phyloP scores from a whole-genome alignment of 2,113 vertebrate genomes.

The Pristiophorus japonicus region DNA sequence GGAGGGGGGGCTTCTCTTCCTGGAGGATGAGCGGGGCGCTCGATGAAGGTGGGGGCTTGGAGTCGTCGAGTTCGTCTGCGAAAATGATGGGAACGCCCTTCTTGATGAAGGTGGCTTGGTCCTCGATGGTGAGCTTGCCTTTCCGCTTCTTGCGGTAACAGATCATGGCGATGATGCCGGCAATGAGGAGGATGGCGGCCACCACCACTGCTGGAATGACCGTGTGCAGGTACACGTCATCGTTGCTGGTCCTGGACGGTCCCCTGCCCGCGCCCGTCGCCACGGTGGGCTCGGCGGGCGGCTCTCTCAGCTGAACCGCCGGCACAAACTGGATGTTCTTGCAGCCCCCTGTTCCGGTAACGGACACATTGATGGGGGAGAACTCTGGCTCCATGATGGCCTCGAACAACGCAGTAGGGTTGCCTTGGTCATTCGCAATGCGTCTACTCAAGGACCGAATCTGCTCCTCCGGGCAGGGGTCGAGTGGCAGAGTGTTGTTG shows the following conservation, averaged over 20 bases:
- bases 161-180: constrained; percentile 89
- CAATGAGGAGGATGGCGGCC: constrained; percentile 84
- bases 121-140: constrained; percentile 90
- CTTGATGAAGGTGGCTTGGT: constrained; percentile 96
- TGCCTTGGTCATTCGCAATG: constrained; percentile 71
- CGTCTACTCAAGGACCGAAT: constrained; percentile 68
- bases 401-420: constrained; percentile 62
- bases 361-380: constrained; percentile 68
- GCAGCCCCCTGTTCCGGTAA: constrained; percentile 76
- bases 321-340: constrained; percentile 74
- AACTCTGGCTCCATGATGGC: constrained; percentile 84
- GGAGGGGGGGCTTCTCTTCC: constrained; percentile 90
- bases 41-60: constrained; percentile 87
- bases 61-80: constrained; percentile 88
- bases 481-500: constrained; percentile 79
- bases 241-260: constrained; percentile 72
- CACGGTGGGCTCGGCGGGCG: constrained; percentile 51
- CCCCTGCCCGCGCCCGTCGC: constrained; percentile 58
- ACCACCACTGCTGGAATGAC: constrained; percentile 93
- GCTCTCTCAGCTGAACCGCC: constrained; percentile 47
- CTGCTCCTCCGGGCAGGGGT: constrained; percentile 79
- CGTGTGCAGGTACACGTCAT: constrained; percentile 86
- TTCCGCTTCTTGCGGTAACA: constrained; percentile 93
- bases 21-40: constrained; percentile 94
- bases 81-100: constrained; percentile 97